These are phyloP conservation scores for Euplagia quadripunctaria DNA, from an alignment of 2,888 invertebrate genomes.

Conservation along the genomic window DNA sequence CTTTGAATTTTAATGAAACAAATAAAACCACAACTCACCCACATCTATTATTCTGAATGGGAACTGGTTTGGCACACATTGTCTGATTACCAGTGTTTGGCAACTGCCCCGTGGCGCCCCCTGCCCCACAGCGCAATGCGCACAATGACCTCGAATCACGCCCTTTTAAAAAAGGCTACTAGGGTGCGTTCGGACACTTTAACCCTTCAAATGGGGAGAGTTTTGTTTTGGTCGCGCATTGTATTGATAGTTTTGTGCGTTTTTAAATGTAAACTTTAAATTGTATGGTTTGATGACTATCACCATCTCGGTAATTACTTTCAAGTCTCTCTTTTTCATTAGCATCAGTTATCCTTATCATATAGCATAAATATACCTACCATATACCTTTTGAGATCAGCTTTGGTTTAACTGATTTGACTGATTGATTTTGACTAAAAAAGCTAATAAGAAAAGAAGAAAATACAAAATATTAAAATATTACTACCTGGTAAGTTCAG, in stretches of 20 bases:
- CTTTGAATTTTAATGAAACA: slow-evolving; percentile 12
- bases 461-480: too few species aligned
- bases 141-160: slow-evolving; percentile 58
- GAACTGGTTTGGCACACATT: slow-evolving; percentile 28
- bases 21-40: slow-evolving; percentile 32
- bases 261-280: slow-evolving; percentile 38
- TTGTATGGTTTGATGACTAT: slow-evolving; percentile 27
- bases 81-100: slow-evolving; percentile 33
- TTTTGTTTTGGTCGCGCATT: slow-evolving; percentile 49
- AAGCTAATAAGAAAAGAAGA: too few species aligned
- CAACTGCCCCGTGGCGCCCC: slow-evolving; percentile 17
- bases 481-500: too few species aligned
- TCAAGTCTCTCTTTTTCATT: background rate
- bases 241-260: slow-evolving; percentile 47
- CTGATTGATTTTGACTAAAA: too few species aligned
- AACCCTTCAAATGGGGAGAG: slow-evolving; percentile 38
- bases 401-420: too few species aligned
- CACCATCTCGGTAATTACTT: slow-evolving; percentile 3
- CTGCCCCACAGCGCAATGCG: slow-evolving; percentile 23
- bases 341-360: background rate
- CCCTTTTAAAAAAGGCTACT: slow-evolving; percentile 43
- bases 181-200: slow-evolving; percentile 40
- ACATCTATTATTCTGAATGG: slow-evolving; percentile 22
- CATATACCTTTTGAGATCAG: too few species aligned
- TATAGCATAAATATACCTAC: too few species aligned